Evolutionary conservation across 2,888 invertebrate species (phyloP).

Genomic region (Diplolepis rosae): DNA sequence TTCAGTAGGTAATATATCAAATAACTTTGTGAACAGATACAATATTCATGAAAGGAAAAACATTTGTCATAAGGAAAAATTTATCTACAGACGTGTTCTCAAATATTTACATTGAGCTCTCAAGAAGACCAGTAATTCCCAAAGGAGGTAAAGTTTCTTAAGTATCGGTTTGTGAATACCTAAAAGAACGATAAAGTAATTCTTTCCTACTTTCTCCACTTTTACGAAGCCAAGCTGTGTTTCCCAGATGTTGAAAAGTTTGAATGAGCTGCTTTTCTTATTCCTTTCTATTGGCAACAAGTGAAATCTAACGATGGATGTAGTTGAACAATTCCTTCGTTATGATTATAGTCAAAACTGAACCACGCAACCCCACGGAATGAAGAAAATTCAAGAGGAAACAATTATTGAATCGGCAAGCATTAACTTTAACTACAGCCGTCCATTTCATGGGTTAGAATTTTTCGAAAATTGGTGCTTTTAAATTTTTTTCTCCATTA

Average conservation of each 20-base stretch:
- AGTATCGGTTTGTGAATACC: background rate
- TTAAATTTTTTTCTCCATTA: too few species aligned
- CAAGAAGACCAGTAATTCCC: background rate
- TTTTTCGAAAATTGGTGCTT: too few species aligned
- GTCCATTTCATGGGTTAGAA: too few species aligned
- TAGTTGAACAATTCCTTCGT: background rate
- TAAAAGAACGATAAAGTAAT: background rate
- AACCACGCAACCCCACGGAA: background rate
- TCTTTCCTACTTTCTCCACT: background rate
- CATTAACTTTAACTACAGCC: conserved; percentile 14
- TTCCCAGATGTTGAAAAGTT: background rate
- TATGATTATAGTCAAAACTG: background rate
- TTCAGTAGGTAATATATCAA: too few species aligned
- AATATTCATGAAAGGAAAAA: too few species aligned
- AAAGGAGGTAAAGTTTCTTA: background rate
- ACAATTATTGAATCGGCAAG: conserved; percentile 16
- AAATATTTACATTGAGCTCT: background rate
- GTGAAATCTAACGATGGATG: conserved; percentile 22
- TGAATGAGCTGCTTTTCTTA: background rate
- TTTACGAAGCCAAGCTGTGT: background rate
- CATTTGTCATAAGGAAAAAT: too few species aligned
- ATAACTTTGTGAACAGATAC: too few species aligned
- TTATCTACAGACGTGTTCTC: background rate
- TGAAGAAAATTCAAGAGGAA: background rate
- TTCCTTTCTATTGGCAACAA: conserved; percentile 1